phyloP scores from a whole-genome alignment of 2,797 vertebrate species.

The Gephyroberyx darwinii region DNA sequence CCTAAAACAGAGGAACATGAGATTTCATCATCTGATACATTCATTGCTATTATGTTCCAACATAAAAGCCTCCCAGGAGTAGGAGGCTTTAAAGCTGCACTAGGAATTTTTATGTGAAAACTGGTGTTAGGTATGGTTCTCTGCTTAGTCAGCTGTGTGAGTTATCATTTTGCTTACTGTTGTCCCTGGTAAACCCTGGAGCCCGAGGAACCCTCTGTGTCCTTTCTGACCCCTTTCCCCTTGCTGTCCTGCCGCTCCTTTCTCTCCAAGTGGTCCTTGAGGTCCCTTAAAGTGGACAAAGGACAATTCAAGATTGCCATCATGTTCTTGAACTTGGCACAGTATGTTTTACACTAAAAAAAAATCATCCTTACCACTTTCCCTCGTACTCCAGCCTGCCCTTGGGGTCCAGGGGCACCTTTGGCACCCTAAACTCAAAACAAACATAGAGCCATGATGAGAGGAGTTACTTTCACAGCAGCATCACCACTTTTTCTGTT shows the following conservation, averaged over 20 bases:
- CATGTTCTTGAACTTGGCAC: not conserved
- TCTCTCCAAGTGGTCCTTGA: constrained; percentile 95
- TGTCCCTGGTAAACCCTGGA: constrained; percentile 92
- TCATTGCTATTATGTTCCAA: too few species aligned
- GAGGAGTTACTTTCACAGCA: not conserved
- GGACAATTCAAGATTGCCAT: not conserved
- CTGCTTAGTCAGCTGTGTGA: too few species aligned
- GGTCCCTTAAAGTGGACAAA: constrained; percentile 69
- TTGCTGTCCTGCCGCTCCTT: constrained; percentile 88
- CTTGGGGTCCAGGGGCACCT: constrained; percentile 87
- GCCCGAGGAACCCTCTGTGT: constrained; percentile 95
- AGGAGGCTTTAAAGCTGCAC: too few species aligned
- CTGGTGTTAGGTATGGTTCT: too few species aligned
- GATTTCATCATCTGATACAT: not conserved
- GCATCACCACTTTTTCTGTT: not conserved
- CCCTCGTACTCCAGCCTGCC: constrained; percentile 88
- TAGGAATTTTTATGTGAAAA: not conserved
- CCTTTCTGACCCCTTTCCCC: constrained; percentile 97
- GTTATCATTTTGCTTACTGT: constrained; percentile 81
- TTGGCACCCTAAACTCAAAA: constrained; percentile 83
- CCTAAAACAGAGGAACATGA: constrained; percentile 77
- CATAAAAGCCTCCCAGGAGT: too few species aligned
- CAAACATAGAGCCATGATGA: not conserved
- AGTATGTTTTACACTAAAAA: not conserved
- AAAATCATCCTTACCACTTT: constrained; percentile 83